Evolutionary conservation across 2,113 vertebrate species (phyloP).

Genomic region (Cebidichthys violaceus): DNA sequence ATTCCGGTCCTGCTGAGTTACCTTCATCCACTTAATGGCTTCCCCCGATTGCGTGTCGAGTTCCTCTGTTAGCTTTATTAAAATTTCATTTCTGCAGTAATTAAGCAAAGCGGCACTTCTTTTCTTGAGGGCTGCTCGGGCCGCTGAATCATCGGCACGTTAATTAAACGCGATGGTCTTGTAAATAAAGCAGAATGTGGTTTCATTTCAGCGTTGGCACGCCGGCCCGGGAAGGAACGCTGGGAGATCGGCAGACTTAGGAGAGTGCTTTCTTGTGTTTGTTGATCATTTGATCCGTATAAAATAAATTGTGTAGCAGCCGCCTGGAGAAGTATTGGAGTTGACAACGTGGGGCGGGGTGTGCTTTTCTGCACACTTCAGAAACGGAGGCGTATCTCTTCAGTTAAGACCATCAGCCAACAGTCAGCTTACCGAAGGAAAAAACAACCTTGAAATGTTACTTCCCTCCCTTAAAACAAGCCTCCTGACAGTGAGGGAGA

Average conservation of each 20-base stretch:
- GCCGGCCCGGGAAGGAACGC: constrained; percentile 62
- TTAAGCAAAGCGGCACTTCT: constrained; percentile 78
- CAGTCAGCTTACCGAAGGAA: constrained; percentile 8
- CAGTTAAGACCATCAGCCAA: constrained; percentile 36
- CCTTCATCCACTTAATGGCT: constrained; percentile 79
- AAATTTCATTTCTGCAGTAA: constrained; percentile 79
- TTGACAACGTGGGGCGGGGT: constrained; percentile 21
- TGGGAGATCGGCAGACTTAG: constrained; percentile 30
- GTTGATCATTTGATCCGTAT: constrained; percentile 64
- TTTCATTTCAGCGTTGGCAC: constrained; percentile 72
- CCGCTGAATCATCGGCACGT: constrained; percentile 71
- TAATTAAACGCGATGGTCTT: constrained; percentile 79
- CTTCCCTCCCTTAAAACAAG: constrained; percentile 50
- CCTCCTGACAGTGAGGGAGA: constrained; percentile 57
- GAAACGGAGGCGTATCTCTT: constrained; percentile 21
- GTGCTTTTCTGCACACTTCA: constrained; percentile 19
- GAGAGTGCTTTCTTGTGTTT: constrained; percentile 60
- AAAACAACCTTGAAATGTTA: constrained; percentile 21
- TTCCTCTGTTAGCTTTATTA: constrained; percentile 80
- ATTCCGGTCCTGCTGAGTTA: constrained; percentile 75
- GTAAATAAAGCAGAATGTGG: constrained; percentile 75
- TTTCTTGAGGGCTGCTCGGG: constrained; percentile 70
- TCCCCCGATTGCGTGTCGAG: constrained; percentile 78
- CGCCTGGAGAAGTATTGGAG: constrained; percentile 27
- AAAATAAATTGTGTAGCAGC: constrained; percentile 39